Evolutionary conservation across 2,888 invertebrate genomes (phyloP).

Genomic region (Cabera pusaria): DNA sequence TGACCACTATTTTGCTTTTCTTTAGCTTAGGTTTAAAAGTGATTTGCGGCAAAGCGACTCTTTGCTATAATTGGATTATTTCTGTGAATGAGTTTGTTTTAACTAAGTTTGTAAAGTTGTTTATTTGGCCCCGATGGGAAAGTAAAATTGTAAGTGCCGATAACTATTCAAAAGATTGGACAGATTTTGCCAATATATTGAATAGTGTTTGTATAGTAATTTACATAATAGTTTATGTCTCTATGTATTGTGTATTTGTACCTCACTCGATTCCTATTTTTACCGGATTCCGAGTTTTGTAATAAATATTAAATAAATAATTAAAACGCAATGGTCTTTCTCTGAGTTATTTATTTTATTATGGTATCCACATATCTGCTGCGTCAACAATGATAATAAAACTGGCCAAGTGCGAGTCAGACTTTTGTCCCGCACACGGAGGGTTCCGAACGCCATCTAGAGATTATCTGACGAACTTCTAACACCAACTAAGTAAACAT

Average conservation of each 20-base stretch:
- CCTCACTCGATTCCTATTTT: constrained; percentile 8
- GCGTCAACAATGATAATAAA: too few species aligned
- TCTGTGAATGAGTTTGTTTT: constrained; percentile 19
- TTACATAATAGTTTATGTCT: constrained; percentile 15
- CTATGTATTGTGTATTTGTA: constrained; percentile 17
- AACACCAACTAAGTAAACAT: too few species aligned
- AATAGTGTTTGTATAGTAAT: constrained; percentile 9
- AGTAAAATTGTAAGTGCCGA: neutral
- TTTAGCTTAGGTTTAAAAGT: constrained; percentile 15
- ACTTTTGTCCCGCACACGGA: too few species aligned
- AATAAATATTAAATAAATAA: too few species aligned
- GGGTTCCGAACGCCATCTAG: too few species aligned
- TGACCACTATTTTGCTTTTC: constrained; percentile 16
- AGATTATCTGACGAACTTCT: too few species aligned
- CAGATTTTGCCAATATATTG: too few species aligned
- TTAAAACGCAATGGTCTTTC: too few species aligned
- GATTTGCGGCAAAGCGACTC: constrained; percentile 8
- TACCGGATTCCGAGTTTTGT: too few species aligned
- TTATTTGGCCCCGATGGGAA: constrained; percentile 19
- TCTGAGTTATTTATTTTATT: too few species aligned
- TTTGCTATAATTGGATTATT: constrained; percentile 9
- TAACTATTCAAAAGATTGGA: constrained; percentile 25
- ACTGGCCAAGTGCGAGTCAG: too few species aligned
- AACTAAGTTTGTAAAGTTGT: constrained; percentile 7
- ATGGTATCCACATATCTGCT: too few species aligned